Conservation (phyloP, 2,888 invertebrate species). For the Ethmia dodecea region DNA sequence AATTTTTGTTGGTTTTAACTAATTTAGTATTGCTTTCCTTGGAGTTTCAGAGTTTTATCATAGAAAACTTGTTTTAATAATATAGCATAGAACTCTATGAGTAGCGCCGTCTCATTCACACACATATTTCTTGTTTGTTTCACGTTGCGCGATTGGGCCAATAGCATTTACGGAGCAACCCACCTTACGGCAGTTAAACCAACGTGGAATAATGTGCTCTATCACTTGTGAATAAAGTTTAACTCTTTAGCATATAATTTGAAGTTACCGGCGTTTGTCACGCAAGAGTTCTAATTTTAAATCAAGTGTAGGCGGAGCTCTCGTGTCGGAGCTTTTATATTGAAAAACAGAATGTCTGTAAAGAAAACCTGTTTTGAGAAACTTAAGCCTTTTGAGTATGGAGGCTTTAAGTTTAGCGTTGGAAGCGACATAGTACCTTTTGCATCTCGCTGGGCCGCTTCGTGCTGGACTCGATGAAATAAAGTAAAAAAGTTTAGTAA, state of each 20-base stretch:
- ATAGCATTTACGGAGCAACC: constrained; percentile 73
- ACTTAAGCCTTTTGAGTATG: constrained; percentile 74
- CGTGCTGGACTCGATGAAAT: constrained; percentile 55
- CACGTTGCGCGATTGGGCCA: constrained; percentile 70
- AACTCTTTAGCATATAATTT: constrained; percentile 72
- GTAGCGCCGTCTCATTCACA: constrained; percentile 60
- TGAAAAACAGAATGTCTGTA: constrained; percentile 75
- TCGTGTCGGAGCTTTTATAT: constrained; percentile 67
- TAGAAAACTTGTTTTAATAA: constrained; percentile 19
- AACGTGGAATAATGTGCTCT: constrained; percentile 68
- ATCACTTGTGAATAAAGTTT: constrained; percentile 70
- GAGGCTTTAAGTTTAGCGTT: constrained; percentile 60
- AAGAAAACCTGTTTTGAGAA: constrained; percentile 72
- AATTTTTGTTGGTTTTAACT: constrained; percentile 10
- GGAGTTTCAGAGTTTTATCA: constrained; percentile 6
- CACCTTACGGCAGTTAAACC: constrained; percentile 71
- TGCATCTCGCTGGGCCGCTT: constrained; percentile 28
- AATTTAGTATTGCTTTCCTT: constrained; percentile 4
- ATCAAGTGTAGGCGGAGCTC: constrained; percentile 77
- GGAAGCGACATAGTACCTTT: constrained; percentile 60
- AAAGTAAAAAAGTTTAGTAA: constrained; percentile 75
- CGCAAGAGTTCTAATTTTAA: constrained; percentile 77
- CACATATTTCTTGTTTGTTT: constrained; percentile 72
- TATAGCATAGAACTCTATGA: constrained; percentile 24
- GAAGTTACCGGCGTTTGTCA: constrained; percentile 75